These are phyloP conservation scores for Montipora efflorescens DNA, from an alignment of 64 coral and sea anemone genomes.

Conservation along the genomic window DNA sequence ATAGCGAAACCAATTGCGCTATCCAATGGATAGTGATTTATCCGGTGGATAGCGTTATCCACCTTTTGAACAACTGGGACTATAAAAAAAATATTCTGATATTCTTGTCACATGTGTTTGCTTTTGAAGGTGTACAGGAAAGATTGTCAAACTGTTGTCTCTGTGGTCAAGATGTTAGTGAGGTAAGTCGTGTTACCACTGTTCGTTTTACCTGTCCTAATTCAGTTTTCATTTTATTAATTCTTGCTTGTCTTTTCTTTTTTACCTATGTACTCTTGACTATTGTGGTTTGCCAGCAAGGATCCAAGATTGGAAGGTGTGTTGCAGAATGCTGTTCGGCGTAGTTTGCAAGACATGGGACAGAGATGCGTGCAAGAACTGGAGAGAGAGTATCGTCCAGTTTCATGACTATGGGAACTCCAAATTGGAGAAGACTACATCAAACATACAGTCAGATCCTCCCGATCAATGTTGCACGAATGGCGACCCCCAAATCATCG, in stretches of 20 bases:
- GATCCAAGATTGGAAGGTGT: slow-evolving; percentile 44
- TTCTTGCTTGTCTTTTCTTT: too few relatives aligned
- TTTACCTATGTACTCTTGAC: too few relatives aligned
- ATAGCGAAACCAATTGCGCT: too few relatives aligned
- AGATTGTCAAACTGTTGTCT: slow-evolving; percentile 17
- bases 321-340: slow-evolving; percentile 42
- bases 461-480: too few relatives aligned
- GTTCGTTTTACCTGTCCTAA: not conserved
- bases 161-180: slow-evolving; percentile 48
- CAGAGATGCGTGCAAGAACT: slow-evolving; percentile 36
- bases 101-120: not conserved
- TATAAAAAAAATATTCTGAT: not conserved
- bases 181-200: not conserved
- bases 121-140: slow-evolving; percentile 15
- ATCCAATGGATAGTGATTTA: too few relatives aligned
- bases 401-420: not conserved
- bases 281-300: not conserved
- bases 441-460: too few relatives aligned
- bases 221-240: too few relatives aligned
- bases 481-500: too few relatives aligned
- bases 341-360: slow-evolving; percentile 42
- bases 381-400: slow-evolving; percentile 11
- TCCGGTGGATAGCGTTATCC: too few relatives aligned
- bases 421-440: not conserved
- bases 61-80: too few relatives aligned